phyloP scores from a whole-genome alignment of 2,888 invertebrate genomes.

The Himalopsyche japonica region DNA sequence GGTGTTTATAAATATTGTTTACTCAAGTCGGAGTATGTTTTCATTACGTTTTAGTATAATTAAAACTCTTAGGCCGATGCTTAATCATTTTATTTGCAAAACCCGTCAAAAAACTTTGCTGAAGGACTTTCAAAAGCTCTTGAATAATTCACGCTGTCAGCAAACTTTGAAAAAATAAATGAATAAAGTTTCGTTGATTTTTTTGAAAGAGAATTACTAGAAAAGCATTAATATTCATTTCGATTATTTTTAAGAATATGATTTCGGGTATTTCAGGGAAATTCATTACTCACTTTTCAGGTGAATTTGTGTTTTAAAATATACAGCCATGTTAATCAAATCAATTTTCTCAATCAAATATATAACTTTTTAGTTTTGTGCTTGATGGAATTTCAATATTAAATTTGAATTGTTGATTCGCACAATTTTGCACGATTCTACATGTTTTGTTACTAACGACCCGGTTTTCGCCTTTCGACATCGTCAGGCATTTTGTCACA shows the following conservation, averaged over 20 bases:
- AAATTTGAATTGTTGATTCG: no score
- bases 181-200: constrained; percentile 17
- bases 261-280: not conserved
- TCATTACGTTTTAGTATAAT: constrained; percentile 3
- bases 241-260: not conserved
- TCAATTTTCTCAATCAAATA: not conserved
- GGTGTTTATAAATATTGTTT: not conserved
- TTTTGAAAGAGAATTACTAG: not conserved
- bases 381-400: no score
- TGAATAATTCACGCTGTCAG: constrained; percentile 22
- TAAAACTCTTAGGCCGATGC: constrained; percentile 6
- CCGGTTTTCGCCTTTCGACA: no score
- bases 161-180: constrained; percentile 16
- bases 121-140: not conserved
- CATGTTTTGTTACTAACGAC: no score
- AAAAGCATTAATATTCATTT: not conserved
- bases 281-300: not conserved
- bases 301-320: not conserved
- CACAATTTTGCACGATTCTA: no score
- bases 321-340: not conserved
- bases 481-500: no score
- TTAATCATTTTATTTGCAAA: constrained; percentile 17
- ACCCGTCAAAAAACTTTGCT: constrained; percentile 6
- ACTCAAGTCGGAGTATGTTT: not conserved
- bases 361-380: no score